Percentiles rank a stretch among this genome's conserved stretches.
These are phyloP conservation scores for Ginglymostoma cirratum DNA, from an alignment of 2,113 vertebrate genomes.

Conservation along the genomic window DNA sequence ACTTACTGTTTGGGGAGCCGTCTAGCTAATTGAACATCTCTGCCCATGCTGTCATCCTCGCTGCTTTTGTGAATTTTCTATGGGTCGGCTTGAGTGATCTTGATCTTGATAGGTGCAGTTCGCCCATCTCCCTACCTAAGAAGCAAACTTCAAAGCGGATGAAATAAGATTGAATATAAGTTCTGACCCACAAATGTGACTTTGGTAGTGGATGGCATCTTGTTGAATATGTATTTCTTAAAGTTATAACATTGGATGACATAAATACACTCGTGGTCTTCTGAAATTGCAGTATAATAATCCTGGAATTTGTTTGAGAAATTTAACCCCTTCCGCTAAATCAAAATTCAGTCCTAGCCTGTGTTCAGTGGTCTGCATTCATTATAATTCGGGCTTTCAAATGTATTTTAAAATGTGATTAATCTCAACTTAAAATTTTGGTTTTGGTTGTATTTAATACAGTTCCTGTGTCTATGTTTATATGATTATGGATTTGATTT, in stretches of 20 bases:
- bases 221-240: background rate
- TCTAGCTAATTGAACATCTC: background rate
- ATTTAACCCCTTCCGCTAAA: background rate
- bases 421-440: background rate
- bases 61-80: background rate
- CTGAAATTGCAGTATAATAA: background rate
- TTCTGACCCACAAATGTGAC: background rate
- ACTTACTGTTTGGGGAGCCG: background rate
- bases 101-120: background rate
- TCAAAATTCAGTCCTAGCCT: background rate
- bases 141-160: background rate
- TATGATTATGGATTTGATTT: background rate
- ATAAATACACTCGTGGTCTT: background rate
- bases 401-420: background rate
- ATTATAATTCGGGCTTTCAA: background rate
- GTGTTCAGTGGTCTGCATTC: background rate
- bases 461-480: background rate
- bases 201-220: background rate
- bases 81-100: background rate
- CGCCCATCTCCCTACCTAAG: background rate
- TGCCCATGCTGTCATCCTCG: background rate
- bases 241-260: background rate
- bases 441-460: background rate
- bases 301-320: background rate
- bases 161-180: background rate